These are phyloP conservation scores for Myathropa florea DNA, from an alignment of 2,888 invertebrate genomes.

Conservation along the genomic window DNA sequence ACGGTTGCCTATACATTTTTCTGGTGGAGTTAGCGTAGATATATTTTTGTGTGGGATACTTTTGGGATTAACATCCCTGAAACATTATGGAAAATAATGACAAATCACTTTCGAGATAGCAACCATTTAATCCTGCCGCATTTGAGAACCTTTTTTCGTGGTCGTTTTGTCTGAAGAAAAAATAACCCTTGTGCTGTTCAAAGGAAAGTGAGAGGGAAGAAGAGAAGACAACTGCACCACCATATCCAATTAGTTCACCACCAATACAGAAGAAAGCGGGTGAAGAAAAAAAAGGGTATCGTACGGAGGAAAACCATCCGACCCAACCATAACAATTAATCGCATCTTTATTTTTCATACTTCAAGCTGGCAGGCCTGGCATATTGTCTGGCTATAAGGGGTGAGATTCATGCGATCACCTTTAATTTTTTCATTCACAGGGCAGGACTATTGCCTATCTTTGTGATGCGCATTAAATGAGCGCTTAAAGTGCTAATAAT, in stretches of 20 bases:
- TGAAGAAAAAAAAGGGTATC: slow-evolving; percentile 47
- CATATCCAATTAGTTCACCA: slow-evolving; percentile 63
- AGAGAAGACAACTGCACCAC: slow-evolving; percentile 18
- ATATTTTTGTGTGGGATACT: slow-evolving; percentile 10
- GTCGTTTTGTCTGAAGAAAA: not conserved
- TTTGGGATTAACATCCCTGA: slow-evolving; percentile 53
- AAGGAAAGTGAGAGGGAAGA: not conserved
- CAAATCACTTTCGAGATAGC: slow-evolving; percentile 70
- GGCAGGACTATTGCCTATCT: slow-evolving; percentile 15
- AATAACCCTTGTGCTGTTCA: slow-evolving; percentile 55
- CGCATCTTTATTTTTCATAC: slow-evolving; percentile 70
- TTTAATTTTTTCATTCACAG: slow-evolving; percentile 55
- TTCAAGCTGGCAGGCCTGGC: slow-evolving; percentile 41
- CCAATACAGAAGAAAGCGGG: slow-evolving; percentile 10
- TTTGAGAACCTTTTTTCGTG: not conserved
- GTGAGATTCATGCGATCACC: slow-evolving; percentile 16
- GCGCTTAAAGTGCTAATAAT: slow-evolving; percentile 69
- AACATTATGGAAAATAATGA: slow-evolving; percentile 71
- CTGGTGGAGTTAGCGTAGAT: not conserved
- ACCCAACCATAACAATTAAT: slow-evolving; percentile 68
- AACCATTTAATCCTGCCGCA: slow-evolving; percentile 66
- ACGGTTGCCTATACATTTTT: not conserved
- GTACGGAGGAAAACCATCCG: slow-evolving; percentile 28
- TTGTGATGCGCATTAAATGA: slow-evolving; percentile 53
- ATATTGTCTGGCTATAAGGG: slow-evolving; percentile 32